These are phyloP conservation scores for Pterocles burchelli DNA, from an alignment of 2,113 vertebrate genomes.

Conservation along the genomic window DNA sequence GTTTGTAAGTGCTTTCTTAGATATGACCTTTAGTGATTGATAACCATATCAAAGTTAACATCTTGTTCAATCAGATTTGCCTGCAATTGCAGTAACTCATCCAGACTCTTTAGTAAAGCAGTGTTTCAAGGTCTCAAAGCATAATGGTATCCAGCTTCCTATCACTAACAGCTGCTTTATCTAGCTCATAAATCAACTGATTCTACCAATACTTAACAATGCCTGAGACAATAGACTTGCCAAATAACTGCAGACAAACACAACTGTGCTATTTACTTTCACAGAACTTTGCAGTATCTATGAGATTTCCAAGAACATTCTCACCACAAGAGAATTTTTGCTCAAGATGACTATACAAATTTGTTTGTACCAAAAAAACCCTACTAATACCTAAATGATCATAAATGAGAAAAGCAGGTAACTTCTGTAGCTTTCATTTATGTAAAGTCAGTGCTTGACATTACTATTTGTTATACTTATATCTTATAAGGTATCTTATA, in stretches of 20 bases:
- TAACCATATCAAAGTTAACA: neutral
- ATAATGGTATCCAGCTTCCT: neutral
- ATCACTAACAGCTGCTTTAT: neutral
- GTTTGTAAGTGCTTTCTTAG: neutral
- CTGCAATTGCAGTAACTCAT: neutral
- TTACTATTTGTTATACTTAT: neutral
- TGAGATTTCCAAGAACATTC: neutral
- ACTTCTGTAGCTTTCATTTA: neutral
- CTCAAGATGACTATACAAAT: neutral
- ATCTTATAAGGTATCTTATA: neutral
- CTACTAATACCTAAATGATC: neutral
- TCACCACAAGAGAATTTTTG: neutral
- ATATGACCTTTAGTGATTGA: neutral
- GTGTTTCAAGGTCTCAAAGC: neutral
- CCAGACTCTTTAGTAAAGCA: neutral
- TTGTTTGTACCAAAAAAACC: neutral
- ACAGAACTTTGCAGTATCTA: neutral
- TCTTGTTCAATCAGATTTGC: neutral
- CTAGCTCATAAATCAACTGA: neutral
- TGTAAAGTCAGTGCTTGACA: neutral
- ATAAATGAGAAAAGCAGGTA: neutral
- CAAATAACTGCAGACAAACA: neutral
- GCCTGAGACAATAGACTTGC: neutral
- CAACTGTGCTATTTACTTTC: fast-evolving
- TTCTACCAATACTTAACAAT: neutral